Evolutionary conservation across 2,888 invertebrate genomes (phyloP).

Genomic region (Mythimna loreyi): DNA sequence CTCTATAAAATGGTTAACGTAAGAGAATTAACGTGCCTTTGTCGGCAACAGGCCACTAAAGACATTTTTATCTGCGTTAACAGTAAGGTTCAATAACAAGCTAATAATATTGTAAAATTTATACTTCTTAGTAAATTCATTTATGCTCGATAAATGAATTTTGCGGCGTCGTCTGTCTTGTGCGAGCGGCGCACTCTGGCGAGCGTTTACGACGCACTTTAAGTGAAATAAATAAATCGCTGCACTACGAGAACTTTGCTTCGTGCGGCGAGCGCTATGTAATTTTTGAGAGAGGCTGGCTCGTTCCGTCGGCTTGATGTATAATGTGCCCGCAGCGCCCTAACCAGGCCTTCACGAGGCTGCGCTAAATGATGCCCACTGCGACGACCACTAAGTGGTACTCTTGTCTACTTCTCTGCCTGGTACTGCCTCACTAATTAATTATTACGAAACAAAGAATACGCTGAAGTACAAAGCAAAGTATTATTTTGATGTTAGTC

Average conservation of each 20-base stretch:
- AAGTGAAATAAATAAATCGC: conserved; percentile 88
- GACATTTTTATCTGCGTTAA: conserved; percentile 39
- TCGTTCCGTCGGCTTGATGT: conserved; percentile 77
- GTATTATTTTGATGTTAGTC: conserved; percentile 12
- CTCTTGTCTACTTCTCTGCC: conserved; percentile 24
- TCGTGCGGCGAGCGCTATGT: conserved; percentile 67
- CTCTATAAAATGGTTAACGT: conserved; percentile 15
- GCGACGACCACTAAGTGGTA: conserved; percentile 53
- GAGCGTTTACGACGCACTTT: conserved; percentile 80
- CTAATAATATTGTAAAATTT: conserved; percentile 57
- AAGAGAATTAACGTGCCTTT: conserved; percentile 14
- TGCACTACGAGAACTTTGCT: conserved; percentile 69
- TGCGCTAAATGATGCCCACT: conserved; percentile 43
- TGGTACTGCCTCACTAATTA: conserved; percentile 41
- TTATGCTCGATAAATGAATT: conserved; percentile 61
- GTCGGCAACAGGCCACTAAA: conserved; percentile 32
- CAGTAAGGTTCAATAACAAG: conserved; percentile 45
- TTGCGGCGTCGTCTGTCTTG: conserved; percentile 61
- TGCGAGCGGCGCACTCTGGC: conserved; percentile 53
- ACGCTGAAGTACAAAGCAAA: conserved; percentile 19
- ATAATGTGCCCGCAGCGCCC: conserved; percentile 70
- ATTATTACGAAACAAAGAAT: conserved; percentile 46
- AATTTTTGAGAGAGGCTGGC: conserved; percentile 81
- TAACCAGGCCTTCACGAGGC: conserved; percentile 60
- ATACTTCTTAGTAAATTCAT: conserved; percentile 65